Evolutionary conservation across 2,888 invertebrate species (phyloP).

Genomic region (Deladenus siricidicola): DNA sequence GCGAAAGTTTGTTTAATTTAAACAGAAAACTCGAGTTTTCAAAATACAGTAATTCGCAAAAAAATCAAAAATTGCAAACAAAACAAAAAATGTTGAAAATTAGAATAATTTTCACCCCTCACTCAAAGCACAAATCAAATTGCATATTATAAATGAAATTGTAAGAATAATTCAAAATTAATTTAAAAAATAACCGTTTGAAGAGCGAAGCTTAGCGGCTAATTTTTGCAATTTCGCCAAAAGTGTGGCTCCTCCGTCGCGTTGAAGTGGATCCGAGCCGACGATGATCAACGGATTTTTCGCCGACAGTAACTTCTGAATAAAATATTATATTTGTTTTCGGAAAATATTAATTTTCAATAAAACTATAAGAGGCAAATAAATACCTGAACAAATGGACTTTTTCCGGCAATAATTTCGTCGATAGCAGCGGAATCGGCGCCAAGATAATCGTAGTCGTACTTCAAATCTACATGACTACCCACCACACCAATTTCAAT

Average conservation of each 20-base stretch:
- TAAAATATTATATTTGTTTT: background rate
- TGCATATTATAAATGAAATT: background rate
- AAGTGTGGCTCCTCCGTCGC: constrained; percentile 68
- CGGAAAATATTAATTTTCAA: background rate
- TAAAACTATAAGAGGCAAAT: too few species aligned
- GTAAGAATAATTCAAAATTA: background rate
- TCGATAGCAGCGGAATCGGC: constrained; percentile 68
- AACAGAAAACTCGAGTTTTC: too few species aligned
- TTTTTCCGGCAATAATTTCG: constrained; percentile 66
- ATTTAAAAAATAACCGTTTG: background rate
- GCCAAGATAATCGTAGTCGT: constrained; percentile 82
- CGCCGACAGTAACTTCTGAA: constrained; percentile 57
- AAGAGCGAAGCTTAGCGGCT: constrained; percentile 25
- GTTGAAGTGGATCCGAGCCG: constrained; percentile 73
- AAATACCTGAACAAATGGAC: constrained; percentile 57
- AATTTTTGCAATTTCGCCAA: constrained; percentile 41
- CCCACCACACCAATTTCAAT: constrained; percentile 76
- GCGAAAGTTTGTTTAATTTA: too few species aligned
- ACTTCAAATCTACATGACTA: constrained; percentile 80
- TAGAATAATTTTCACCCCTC: too few species aligned
- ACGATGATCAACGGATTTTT: constrained; percentile 82
- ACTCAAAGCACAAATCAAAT: constrained; percentile 10
- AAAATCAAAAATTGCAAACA: too few species aligned
- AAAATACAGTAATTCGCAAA: too few species aligned
- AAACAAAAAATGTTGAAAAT: too few species aligned